Base-by-base conservation (phyloP, 2,888 invertebrate genomes). In the Limnephilus auricula region DNA sequence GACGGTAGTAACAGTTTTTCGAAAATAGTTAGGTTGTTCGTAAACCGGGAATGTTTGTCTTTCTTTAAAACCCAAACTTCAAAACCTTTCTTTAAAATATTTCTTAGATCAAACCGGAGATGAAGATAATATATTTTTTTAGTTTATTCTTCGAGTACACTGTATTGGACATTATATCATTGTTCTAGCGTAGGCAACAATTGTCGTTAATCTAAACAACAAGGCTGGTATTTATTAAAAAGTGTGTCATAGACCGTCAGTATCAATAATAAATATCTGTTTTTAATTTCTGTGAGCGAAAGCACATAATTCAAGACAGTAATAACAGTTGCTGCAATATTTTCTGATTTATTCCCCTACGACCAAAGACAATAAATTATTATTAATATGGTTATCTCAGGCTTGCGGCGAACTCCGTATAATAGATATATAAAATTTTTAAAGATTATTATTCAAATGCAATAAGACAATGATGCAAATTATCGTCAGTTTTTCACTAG, bases 371-470 rank as follows among this genome's bases (percentile, higher is more conserved):
- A 65, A 65, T 45, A 45, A 45, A 45, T 65, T 65, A 65, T 65
- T 65, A 65, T n/a, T n/a, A 50, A 40, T 65, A 65, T n/a, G 50
- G 18, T 18, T 50, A 50, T 50, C 50, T 25, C 18, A 18, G 50
- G 65, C 65, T 65, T 65, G 65, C 65, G 65, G 65, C 65, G 25
- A n/a, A 65, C 25, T 65, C 15, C n/a, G 25, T 0, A n/a, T 65
- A 65, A 65, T n/a, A n/a, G n/a, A n/a, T 65, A 65, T 65, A n/a
- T 65, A n/a, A 65, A n/a, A 65, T n/a, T 65, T n/a, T 65, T n/a
- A 65, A 65, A 25, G 65, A 65, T 65, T 9, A 25, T 65, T 65
- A 65, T 65, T 65, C 25, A 65, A n/a, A 10, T 25, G 65, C 65
- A 65, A 65, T 65, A 65, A 65, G 25, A n/a, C 65, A 65, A 65